Evolutionary conservation across 1,140 invertebrate genomes (phyloP), one percentile per base, ranked within the genome.

Genomic region (Pseudomyrmex gracilis): DNA sequence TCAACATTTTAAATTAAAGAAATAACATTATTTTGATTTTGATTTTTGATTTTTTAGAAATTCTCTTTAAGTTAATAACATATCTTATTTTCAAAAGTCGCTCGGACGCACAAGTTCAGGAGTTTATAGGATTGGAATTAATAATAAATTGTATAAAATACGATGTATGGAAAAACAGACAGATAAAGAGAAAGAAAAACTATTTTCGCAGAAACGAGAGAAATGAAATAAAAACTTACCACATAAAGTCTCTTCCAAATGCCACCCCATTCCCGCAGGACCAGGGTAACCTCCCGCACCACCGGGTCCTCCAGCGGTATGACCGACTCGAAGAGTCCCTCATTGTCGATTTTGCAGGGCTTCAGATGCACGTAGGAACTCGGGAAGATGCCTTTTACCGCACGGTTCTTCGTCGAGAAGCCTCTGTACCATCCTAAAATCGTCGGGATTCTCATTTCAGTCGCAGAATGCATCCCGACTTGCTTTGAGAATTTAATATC

Each of bases 191-290:
- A 68, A 1, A 10, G 17, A n/a, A 49, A 49, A 5, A 17, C 0
- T 34, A 5, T 34, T 34, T 5, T 34, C 0, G 5, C 34, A 7
- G 3, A 2, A 13, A 12, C 47, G 15, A 49, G 24, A n/a, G 12
- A 68, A 12, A 76, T 22, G 49, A 67, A 58, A 7, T n/a, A n/a
- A 20, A 20, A 85, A 71, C 96, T 95, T 94, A 98, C 98, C 95
- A 98, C 97, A 95, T 97, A 99, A 13, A 98, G 95, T 78, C 96
- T 96, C 91, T 98, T 98, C 98, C 98, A 99, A 78, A 98, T 97
- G 84, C 96, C 94, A 43, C 96, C 97, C 98, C 98, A 99, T 96
- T 99, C 98, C 92, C 98, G 95, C 12, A 99, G 94, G 0, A 99
- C 98, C 76, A 97, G 95, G 2, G 98, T 97, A n/a, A 98, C 97